These are phyloP conservation scores for Crocallis elinguaria DNA, from an alignment of 2,888 invertebrate genomes.

Conservation along the genomic window DNA sequence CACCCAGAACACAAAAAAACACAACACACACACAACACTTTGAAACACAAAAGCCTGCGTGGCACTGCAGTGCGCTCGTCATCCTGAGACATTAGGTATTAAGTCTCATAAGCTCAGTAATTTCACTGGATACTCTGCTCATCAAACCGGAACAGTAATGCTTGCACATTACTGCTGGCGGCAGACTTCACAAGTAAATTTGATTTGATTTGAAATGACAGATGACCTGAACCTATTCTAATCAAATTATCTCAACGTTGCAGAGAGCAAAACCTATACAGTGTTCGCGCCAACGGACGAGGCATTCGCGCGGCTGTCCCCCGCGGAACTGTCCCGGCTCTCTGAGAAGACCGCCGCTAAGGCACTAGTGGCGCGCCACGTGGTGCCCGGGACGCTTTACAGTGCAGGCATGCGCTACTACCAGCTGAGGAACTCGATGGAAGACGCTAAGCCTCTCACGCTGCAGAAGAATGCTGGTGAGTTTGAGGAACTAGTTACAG, in stretches of 20 bases:
- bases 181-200: too few relatives aligned
- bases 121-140: too few relatives aligned
- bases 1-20: too few relatives aligned
- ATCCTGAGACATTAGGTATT: too few relatives aligned
- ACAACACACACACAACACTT: too few relatives aligned
- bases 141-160: too few relatives aligned
- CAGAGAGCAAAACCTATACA: constrained; percentile 93
- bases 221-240: not conserved
- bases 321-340: constrained; percentile 85
- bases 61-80: too few relatives aligned
- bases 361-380: constrained; percentile 90
- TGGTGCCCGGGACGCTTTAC: constrained; percentile 91
- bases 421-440: constrained; percentile 92
- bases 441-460: constrained; percentile 90
- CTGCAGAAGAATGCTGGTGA: constrained; percentile 92
- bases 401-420: constrained; percentile 95
- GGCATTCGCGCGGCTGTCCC: constrained; percentile 88
- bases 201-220: not conserved
- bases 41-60: too few relatives aligned
- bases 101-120: too few relatives aligned
- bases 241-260: constrained; percentile 31
- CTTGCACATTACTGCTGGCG: too few relatives aligned
- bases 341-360: constrained; percentile 88
- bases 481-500: constrained; percentile 27
- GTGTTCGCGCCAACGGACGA: constrained; percentile 94